A percentile compares a stretch with the other conserved stretches of the same genome.
phyloP scores from a whole-genome alignment of 2,113 vertebrate species.

The Rhinopomastus cyanomelas region DNA sequence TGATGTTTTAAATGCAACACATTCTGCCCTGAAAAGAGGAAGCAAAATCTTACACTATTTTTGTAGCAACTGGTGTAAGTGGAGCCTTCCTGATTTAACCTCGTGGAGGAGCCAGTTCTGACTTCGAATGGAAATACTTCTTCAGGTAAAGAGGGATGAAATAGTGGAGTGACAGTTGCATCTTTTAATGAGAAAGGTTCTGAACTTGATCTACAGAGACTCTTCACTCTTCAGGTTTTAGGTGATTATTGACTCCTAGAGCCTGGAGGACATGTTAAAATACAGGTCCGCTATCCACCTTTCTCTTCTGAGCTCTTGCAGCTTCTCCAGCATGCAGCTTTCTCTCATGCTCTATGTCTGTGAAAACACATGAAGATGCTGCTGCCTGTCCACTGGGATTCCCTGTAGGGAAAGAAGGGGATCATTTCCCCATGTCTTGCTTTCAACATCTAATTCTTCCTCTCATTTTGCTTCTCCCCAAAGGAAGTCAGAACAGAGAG shows the following conservation, averaged over 20 bases:
- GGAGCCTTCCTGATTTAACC: neutral
- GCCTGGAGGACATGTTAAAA: neutral
- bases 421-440: neutral
- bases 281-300: neutral
- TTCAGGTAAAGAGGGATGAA: neutral
- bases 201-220: neutral
- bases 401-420: neutral
- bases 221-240: neutral
- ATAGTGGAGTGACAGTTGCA: neutral
- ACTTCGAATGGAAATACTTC: neutral
- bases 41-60: neutral
- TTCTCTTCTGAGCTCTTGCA: neutral
- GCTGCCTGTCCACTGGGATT: neutral
- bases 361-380: neutral
- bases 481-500: constrained; percentile 44
- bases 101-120: neutral
- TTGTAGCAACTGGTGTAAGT: neutral
- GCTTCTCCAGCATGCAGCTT: neutral
- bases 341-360: neutral
- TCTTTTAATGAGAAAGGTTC: neutral
- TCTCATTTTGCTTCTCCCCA: constrained; percentile 5
- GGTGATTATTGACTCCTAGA: neutral
- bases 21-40: neutral
- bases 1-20: constrained; percentile 11
- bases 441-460: neutral